Conservation (phyloP, 1,140 invertebrate genomes). For the Aleiodes sp. region DNA sequence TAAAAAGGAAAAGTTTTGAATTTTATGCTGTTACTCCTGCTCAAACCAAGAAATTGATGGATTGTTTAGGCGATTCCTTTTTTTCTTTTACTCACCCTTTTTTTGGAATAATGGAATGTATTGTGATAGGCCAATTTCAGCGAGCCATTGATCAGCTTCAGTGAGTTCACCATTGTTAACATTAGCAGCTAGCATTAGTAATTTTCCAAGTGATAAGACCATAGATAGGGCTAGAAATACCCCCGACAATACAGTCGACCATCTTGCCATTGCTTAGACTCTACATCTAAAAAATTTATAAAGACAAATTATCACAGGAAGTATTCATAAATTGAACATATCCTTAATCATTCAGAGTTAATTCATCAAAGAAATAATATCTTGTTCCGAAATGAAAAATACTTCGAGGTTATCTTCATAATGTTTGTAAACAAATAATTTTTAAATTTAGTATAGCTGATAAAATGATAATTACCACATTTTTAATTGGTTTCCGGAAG, state of each 20-base stretch:
- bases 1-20: too few species aligned
- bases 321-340: not conserved
- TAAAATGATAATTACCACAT: not conserved
- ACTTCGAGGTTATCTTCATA: not conserved
- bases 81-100: conserved; percentile 72
- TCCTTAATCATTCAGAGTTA: not conserved
- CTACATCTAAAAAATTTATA: conserved; percentile 48
- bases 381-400: not conserved
- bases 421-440: conserved; percentile 20
- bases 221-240: conserved; percentile 63
- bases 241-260: conserved; percentile 63
- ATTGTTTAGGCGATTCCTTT: too few species aligned
- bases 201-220: conserved; percentile 61
- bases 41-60: too few species aligned
- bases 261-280: conserved; percentile 61
- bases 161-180: conserved; percentile 66
- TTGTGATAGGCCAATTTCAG: conserved; percentile 73
- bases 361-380: not conserved
- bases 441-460: too few species aligned
- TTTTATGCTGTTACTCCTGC: too few species aligned
- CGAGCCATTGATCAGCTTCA: conserved; percentile 77
- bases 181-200: conserved; percentile 60
- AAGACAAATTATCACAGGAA: not conserved
- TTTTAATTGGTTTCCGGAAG: not conserved
- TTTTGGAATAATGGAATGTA: conserved; percentile 75